Conservation (phyloP, 2,888 invertebrate species). For the Acleris sparsana region DNA sequence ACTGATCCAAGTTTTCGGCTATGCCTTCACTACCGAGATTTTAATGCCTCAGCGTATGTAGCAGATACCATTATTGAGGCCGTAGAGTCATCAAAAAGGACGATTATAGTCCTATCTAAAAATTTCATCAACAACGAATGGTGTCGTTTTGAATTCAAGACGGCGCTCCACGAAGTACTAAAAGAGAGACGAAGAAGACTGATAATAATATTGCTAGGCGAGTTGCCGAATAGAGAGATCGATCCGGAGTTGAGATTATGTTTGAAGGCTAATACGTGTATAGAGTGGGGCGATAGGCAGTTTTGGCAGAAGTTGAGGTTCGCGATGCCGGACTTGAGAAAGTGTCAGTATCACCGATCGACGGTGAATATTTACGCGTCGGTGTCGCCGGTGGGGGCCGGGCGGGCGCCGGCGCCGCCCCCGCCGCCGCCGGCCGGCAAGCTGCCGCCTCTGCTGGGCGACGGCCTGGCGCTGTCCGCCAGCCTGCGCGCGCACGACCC, state of each 20-base stretch:
- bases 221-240: conserved; percentile 93
- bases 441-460: conserved; percentile 84
- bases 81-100: conserved; percentile 94
- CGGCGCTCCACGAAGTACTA: conserved; percentile 94
- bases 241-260: conserved; percentile 95
- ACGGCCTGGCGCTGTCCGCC: conserved; percentile 72
- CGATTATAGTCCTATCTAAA: conserved; percentile 94
- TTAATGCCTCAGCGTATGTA: conserved; percentile 93
- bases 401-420: conserved; percentile 84
- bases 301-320: conserved; percentile 98
- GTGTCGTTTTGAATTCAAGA: conserved; percentile 97
- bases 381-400: conserved; percentile 81
- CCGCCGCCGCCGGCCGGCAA: conserved; percentile 85
- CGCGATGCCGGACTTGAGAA: conserved; percentile 92
- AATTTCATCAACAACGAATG: conserved; percentile 98
- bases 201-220: conserved; percentile 95
- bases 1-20: conserved; percentile 92
- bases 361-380: conserved; percentile 89
- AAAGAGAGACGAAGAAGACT: conserved; percentile 93
- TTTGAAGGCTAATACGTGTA: conserved; percentile 94
- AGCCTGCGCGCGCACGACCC: conserved; percentile 71
- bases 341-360: conserved; percentile 86
- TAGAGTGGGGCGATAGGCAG: conserved; percentile 96
- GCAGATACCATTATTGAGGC: conserved; percentile 97
- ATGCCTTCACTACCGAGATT: conserved; percentile 95